A percentile compares a stretch with the other conserved stretches of the same genome.
phyloP scores from a whole-genome alignment of 2,797 vertebrate genomes.

The Mormyrus hasselquistii region DNA sequence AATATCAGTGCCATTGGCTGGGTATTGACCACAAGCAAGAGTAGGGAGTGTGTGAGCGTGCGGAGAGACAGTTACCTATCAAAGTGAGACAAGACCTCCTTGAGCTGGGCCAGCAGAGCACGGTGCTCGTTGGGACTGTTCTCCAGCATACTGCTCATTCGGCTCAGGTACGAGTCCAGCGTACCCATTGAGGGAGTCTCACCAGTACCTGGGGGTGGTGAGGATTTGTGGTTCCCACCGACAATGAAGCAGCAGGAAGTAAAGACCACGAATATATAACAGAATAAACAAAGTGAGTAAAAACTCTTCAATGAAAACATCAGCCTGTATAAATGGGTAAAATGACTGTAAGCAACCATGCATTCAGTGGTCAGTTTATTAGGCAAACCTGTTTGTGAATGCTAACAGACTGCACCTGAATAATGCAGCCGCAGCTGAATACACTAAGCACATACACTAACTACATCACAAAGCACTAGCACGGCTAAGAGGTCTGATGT shows the following conservation, averaged over 20 bases:
- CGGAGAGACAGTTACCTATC: constrained; percentile 69
- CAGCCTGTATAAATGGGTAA: neutral
- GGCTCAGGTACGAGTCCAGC: constrained; percentile 89
- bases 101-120: constrained; percentile 78
- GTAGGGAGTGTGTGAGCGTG: neutral
- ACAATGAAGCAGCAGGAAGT: neutral
- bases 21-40: neutral
- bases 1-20: neutral
- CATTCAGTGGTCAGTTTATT: neutral
- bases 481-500: neutral
- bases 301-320: neutral
- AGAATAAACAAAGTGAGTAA: neutral
- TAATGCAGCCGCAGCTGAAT: neutral
- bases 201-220: constrained; percentile 66
- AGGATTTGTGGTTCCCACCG: neutral
- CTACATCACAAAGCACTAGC: neutral
- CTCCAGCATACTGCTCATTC: constrained; percentile 80
- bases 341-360: neutral
- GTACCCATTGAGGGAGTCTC: constrained; percentile 86
- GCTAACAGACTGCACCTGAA: neutral
- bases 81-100: constrained; percentile 83
- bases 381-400: neutral
- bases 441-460: neutral
- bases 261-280: neutral
- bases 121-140: constrained; percentile 85